These are phyloP conservation scores for Celastrina argiolus DNA, from an alignment of 2,888 invertebrate genomes.

Conservation along the genomic window DNA sequence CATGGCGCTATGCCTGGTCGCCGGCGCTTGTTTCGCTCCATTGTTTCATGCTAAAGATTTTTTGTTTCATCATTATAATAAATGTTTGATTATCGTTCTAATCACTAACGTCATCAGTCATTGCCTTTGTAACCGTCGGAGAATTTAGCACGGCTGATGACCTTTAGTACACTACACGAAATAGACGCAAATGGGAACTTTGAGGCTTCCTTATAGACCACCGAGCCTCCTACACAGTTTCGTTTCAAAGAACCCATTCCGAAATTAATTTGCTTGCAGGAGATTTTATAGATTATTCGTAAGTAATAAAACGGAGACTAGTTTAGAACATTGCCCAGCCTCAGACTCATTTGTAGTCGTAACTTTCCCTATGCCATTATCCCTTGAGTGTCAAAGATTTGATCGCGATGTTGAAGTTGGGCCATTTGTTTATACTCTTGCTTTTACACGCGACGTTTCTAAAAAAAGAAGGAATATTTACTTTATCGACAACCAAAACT, in stretches of 20 bases:
- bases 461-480: neutral
- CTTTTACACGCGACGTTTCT: neutral
- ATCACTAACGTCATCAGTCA: neutral
- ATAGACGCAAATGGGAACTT: neutral
- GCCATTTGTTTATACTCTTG: neutral
- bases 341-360: neutral
- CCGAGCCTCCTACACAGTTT: conserved; percentile 20
- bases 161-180: neutral
- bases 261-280: neutral
- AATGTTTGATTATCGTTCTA: neutral
- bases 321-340: conserved; percentile 16
- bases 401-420: neutral
- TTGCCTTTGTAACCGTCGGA: neutral
- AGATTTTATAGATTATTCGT: neutral
- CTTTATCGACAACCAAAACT: no score
- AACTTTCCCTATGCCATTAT: conserved; percentile 1
- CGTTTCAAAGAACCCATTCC: conserved; percentile 15
- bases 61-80: conserved; percentile 23
- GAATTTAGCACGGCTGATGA: neutral
- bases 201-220: neutral
- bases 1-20: conserved; percentile 55
- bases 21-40: conserved; percentile 35
- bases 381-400: neutral
- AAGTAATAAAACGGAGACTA: conserved; percentile 7
- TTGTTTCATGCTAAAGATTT: conserved; percentile 26